Evolutionary conservation across 2,113 vertebrate species (phyloP).

Genomic region (Macquaria ambigua): DNA sequence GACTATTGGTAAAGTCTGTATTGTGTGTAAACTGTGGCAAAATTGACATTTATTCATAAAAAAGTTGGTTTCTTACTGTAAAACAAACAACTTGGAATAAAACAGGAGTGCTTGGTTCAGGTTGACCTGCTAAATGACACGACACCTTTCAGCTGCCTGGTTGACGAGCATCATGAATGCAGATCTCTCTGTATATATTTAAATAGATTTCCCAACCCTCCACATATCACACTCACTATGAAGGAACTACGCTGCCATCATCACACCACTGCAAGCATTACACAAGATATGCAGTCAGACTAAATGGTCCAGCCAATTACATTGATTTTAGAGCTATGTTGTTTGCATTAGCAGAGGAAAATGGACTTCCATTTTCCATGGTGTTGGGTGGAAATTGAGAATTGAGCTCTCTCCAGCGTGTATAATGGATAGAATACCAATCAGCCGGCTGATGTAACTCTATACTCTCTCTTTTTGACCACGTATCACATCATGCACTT

Average conservation of each 20-base stretch:
- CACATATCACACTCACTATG: constrained; percentile 26
- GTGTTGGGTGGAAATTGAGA: constrained; percentile 59
- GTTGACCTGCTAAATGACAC: constrained; percentile 14
- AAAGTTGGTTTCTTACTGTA: background rate
- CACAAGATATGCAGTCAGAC: constrained; percentile 60
- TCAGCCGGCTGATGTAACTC: constrained; percentile 46
- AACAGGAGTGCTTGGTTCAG: background rate
- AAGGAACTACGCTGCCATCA: constrained; percentile 57
- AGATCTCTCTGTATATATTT: constrained; percentile 12
- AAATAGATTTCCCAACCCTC: constrained; percentile 28
- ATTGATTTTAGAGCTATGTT: constrained; percentile 74
- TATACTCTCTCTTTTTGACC: constrained; percentile 1
- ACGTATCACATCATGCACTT: constrained; percentile 35
- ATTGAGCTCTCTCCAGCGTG: constrained; percentile 56
- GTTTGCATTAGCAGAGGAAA: constrained; percentile 78
- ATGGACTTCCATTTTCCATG: constrained; percentile 72
- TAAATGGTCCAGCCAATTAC: constrained; percentile 73
- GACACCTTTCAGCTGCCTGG: constrained; percentile 1
- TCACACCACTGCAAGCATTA: constrained; percentile 55
- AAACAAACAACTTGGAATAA: background rate
- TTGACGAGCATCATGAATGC: constrained; percentile 24
- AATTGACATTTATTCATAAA: background rate
- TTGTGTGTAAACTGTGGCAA: background rate
- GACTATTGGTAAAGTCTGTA: background rate
- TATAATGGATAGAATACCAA: constrained; percentile 65